These are phyloP conservation scores for Glaucidium brasilianum DNA, from an alignment of 2,113 vertebrate genomes.

Conservation along the genomic window DNA sequence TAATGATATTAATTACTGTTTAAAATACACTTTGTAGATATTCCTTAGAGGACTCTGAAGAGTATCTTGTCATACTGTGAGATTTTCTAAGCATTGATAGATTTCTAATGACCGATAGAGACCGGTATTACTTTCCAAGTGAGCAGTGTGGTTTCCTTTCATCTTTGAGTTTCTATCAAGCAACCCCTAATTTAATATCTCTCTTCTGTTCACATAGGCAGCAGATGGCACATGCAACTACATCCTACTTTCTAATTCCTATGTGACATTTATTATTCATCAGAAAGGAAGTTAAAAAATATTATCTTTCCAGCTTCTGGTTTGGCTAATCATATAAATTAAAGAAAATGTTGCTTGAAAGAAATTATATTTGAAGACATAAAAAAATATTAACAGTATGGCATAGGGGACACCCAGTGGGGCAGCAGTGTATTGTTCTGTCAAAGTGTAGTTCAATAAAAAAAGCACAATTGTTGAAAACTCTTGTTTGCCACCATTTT, in stretches of 20 bases:
- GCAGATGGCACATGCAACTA: conserved; percentile 70
- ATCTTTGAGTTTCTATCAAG: conserved; percentile 63
- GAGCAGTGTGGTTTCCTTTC: conserved; percentile 45
- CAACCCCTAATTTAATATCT: conserved; percentile 68
- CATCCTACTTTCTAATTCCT: conserved; percentile 77
- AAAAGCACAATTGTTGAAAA: neutral
- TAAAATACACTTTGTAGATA: conserved; percentile 4
- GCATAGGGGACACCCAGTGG: conserved; percentile 11
- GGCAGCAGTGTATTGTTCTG: neutral
- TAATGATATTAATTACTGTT: conserved; percentile 8
- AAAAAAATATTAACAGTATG: conserved; percentile 30
- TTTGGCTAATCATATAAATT: conserved; percentile 62
- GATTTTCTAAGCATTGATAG: conserved; percentile 32
- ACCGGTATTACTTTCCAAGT: conserved; percentile 39
- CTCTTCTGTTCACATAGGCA: conserved; percentile 58
- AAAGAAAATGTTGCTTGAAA: conserved; percentile 54
- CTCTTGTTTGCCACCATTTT: neutral
- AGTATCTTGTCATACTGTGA: neutral
- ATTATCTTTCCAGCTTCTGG: conserved; percentile 67
- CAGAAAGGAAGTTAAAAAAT: conserved; percentile 75
- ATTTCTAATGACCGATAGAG: conserved; percentile 16
- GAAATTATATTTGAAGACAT: conserved; percentile 25
- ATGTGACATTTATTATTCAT: conserved; percentile 81
- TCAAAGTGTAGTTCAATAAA: neutral
- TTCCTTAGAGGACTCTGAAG: neutral